Evolutionary conservation across 2,113 vertebrate species (phyloP), one percentile per base, ranked within the genome.

Genomic region (Lagopus muta): DNA sequence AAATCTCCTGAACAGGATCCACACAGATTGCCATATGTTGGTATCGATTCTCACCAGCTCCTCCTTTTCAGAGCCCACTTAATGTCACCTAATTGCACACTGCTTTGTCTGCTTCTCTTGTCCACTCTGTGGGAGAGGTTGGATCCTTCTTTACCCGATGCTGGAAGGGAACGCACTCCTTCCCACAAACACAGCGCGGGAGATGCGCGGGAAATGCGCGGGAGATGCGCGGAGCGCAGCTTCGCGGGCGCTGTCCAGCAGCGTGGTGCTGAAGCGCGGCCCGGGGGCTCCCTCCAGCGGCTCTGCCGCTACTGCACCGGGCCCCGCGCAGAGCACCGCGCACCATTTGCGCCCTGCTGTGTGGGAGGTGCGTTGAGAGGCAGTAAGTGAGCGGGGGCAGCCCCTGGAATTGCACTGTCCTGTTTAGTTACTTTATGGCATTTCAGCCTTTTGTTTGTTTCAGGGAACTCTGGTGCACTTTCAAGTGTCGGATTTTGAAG

Each of bases 221-320:
- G 43, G 40, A 64, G 61, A 40, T 65, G 34, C 21, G 73, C 75
- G 47, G 28, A 25, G 62, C 11, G 34, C 22, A 8, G 36, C 36
- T 21, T 11, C 62, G 5, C 18, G 43, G 32, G 73, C n/a, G 65
- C 94, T 95, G 92, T 95, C 94, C 94, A 6, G 19, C 24, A 12
- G 13, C 27, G 38, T 4, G 88, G 93, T 95, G 91, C 93, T 95
- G 91, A 88, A 94, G 55, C 11, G 54, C 67, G 77, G 90, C 40
- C 61, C 86, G 11, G 66, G 74, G 65, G 83, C 89, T 81, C 92
- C 82, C 83, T 85, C 83, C 89, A 92, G 92, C 42, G 80, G 87
- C 36, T 43, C 42, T 43, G 8, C 12, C 15, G 2, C 30, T 40
- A 57, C 62, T 25, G 40, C 4, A 3, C 5, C 82, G 86, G 38